A percentile compares a stretch with the other conserved stretches of the same genome.
phyloP scores from a whole-genome alignment of 2,113 vertebrate genomes.

The Panurus biarmicus region DNA sequence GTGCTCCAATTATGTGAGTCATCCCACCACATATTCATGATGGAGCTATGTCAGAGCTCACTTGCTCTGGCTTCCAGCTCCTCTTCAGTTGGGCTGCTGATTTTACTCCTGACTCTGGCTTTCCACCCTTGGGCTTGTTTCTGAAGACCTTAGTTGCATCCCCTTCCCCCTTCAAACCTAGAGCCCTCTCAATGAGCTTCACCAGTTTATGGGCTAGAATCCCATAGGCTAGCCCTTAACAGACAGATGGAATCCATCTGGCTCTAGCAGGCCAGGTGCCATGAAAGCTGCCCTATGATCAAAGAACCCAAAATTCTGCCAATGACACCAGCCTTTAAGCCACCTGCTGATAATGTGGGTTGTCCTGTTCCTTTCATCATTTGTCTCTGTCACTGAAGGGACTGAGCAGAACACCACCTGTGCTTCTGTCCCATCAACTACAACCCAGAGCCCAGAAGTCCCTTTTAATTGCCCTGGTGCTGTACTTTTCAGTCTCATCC shows the following conservation, averaged over 20 bases:
- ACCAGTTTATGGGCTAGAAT: not conserved
- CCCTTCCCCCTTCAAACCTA: no score
- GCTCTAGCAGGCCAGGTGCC: not conserved
- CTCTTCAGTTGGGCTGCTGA: not conserved
- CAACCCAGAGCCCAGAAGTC: no score
- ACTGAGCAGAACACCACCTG: not conserved
- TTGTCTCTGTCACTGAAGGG: not conserved
- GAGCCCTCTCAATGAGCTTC: not conserved
- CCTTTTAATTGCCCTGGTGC: not conserved
- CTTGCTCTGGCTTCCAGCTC: no score
- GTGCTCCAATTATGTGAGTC: not conserved
- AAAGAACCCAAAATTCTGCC: not conserved
- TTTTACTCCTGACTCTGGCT: not conserved
- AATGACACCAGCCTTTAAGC: not conserved
- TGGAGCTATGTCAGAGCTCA: not conserved
- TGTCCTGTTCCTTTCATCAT: not conserved
- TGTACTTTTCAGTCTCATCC: not conserved
- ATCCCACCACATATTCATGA: not conserved
- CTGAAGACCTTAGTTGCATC: not conserved
- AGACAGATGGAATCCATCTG: not conserved
- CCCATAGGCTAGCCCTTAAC: not conserved
- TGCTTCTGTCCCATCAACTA: not conserved
- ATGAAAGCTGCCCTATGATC: not conserved
- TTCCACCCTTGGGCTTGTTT: not conserved
- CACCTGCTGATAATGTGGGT: not conserved